A percentile compares a stretch with the other conserved stretches of the same genome.
These are phyloP conservation scores for Zapus hudsonius DNA, from an alignment of 2,113 vertebrate species.

Conservation along the genomic window DNA sequence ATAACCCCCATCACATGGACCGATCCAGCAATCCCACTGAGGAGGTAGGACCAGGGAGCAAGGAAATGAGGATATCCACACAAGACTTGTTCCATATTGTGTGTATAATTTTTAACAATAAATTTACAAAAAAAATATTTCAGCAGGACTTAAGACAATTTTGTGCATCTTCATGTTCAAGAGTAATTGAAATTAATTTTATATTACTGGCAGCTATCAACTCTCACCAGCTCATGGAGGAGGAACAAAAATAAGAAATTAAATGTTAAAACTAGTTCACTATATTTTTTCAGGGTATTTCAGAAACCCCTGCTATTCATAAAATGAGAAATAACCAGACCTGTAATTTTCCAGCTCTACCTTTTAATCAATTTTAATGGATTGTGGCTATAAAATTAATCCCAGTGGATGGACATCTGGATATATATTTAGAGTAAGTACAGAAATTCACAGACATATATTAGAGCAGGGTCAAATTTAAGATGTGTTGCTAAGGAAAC, in stretches of 20 bases:
- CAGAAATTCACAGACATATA: neutral
- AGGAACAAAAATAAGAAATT: neutral
- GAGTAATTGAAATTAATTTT: constrained; percentile 22
- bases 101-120: too few species aligned
- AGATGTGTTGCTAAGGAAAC: neutral
- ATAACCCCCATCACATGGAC: too few species aligned
- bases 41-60: too few species aligned
- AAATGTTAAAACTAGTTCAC: neutral
- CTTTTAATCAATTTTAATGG: neutral
- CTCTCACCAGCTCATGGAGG: neutral
- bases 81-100: too few species aligned
- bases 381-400: neutral
- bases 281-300: constrained; percentile 18
- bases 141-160: too few species aligned
- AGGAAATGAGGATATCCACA: too few species aligned
- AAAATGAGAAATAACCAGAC: neutral
- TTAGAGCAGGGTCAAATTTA: neutral
- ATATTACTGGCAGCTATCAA: constrained; percentile 20
- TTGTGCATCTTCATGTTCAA: too few species aligned
- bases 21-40: too few species aligned
- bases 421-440: neutral
- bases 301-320: neutral
- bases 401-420: neutral
- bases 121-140: too few species aligned
- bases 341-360: neutral